A percentile compares a stretch with the other conserved stretches of the same genome.
These are phyloP conservation scores for Callinectes sapidus DNA, from an alignment of 2,888 invertebrate genomes.

Conservation along the genomic window DNA sequence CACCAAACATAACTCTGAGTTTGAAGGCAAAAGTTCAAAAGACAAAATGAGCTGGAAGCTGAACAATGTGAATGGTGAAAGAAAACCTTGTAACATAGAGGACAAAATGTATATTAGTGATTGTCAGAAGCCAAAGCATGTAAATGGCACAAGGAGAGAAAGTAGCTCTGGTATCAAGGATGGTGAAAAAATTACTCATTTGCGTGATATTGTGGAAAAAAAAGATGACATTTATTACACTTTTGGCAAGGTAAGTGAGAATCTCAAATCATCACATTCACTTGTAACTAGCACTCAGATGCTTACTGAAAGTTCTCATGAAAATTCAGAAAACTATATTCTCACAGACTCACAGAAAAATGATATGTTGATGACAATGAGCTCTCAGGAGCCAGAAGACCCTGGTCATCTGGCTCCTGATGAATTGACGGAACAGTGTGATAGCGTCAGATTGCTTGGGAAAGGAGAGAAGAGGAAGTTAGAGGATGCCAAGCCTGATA, in stretches of 20 bases:
- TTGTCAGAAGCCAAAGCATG: background rate
- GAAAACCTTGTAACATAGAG: background rate
- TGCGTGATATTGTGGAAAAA: background rate
- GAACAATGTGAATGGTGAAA: background rate
- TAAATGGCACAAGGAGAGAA: background rate
- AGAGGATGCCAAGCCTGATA: background rate
- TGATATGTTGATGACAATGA: conserved; percentile 45
- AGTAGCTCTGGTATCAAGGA: background rate
- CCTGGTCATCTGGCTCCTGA: background rate
- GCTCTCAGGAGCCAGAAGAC: conserved; percentile 22
- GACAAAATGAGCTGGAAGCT: background rate
- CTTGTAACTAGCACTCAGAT: background rate
- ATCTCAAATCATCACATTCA: background rate
- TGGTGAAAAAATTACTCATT: background rate
- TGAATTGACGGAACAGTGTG: background rate
- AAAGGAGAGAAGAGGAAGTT: conserved; percentile 1
- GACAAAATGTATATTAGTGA: background rate
- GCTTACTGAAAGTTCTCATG: background rate
- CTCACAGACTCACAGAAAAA: conserved; percentile 52
- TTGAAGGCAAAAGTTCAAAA: background rate
- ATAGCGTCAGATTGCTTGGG: background rate
- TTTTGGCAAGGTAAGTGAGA: background rate
- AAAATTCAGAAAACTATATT: background rate
- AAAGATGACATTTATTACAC: background rate
- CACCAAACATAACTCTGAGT: background rate